Percentiles rank a stretch among this genome's conserved stretches.
Evolutionary conservation across 2,113 vertebrate genomes (phyloP).

Genomic region (Phaethornis superciliosus): DNA sequence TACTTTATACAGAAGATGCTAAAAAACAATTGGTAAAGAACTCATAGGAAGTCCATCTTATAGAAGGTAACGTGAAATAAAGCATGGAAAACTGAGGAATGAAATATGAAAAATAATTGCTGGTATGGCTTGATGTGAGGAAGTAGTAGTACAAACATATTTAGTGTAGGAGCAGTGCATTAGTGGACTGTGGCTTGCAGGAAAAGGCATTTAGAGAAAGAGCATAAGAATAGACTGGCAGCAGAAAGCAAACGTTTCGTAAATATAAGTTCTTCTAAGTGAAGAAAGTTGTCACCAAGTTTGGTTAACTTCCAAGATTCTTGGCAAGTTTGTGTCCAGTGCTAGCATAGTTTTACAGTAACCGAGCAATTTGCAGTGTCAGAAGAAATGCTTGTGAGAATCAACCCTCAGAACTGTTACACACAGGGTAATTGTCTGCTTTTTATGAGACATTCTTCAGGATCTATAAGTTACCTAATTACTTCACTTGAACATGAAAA

Average conservation of each 20-base stretch:
- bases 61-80: neutral
- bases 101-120: neutral
- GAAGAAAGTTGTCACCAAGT: neutral
- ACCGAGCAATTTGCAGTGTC: neutral
- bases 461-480: neutral
- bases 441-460: neutral
- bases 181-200: neutral
- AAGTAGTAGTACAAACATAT: neutral
- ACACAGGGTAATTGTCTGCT: neutral
- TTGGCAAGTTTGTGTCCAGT: neutral
- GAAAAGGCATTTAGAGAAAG: neutral
- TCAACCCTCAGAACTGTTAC: neutral
- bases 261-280: neutral
- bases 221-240: neutral
- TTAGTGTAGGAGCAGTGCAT: slow-evolving; percentile 3
- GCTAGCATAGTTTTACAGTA: neutral
- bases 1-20: neutral
- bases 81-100: neutral
- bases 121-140: neutral
- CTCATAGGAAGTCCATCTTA: neutral
- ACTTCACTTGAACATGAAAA: neutral
- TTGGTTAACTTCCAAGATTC: neutral
- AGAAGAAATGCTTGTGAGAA: neutral
- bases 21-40: neutral
- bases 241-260: neutral